phyloP scores from a whole-genome alignment of 2,797 vertebrate species.

The Oreortyx pictus region DNA sequence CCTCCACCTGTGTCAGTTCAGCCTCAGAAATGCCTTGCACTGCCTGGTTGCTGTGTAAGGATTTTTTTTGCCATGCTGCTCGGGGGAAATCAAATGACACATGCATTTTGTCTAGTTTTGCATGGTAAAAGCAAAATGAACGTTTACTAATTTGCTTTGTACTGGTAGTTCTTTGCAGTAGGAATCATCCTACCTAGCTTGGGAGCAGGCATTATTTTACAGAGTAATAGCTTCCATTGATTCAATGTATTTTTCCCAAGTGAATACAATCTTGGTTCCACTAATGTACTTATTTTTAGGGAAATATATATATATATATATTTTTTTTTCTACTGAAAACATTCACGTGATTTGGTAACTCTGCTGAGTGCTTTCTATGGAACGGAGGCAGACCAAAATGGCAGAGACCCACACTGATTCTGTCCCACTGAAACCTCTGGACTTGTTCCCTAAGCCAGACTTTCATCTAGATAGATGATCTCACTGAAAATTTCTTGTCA shows the following conservation, averaged over 20 bases:
- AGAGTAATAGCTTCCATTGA: background rate
- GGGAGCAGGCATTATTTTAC: background rate
- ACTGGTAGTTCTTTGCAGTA: background rate
- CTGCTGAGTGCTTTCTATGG: conserved; percentile 16
- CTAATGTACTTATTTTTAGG: background rate
- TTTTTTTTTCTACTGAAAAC: conserved; percentile 50
- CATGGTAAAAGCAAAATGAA: background rate
- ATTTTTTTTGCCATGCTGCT: background rate
- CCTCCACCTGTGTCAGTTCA: background rate
- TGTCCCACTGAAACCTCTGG: conserved; percentile 72
- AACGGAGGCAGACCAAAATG: conserved; percentile 66
- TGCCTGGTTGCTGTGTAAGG: background rate
- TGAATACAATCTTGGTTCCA: conserved; percentile 8
- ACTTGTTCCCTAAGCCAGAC: conserved; percentile 71
- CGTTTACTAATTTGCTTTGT: background rate
- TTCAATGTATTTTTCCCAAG: background rate
- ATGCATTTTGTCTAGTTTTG: background rate
- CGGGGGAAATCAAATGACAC: background rate
- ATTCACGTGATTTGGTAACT: background rate
- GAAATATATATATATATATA: background rate
- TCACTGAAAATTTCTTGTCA: conserved; percentile 81
- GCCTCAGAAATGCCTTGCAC: background rate
- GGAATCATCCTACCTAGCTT: background rate
- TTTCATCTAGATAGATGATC: conserved; percentile 79
- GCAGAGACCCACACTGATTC: conserved; percentile 64